phyloP scores from a whole-genome alignment of 1,140 invertebrate species.

The Eurosta solidaginis region DNA sequence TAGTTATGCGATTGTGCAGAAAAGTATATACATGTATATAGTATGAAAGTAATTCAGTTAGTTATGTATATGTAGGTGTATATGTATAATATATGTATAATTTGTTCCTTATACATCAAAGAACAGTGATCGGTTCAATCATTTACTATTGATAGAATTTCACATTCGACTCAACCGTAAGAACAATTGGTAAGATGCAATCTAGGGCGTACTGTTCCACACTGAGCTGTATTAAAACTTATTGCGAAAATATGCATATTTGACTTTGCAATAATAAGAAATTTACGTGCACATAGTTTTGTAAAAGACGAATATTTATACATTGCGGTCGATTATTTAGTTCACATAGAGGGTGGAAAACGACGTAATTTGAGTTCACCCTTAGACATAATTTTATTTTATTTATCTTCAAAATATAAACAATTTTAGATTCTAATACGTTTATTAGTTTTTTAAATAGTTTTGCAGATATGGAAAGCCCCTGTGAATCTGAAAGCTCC shows the following conservation, averaged over 20 bases:
- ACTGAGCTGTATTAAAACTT: too few species aligned
- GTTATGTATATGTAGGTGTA: neutral
- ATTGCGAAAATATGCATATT: neutral
- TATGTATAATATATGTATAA: neutral
- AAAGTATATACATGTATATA: neutral
- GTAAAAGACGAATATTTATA: neutral
- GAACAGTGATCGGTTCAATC: too few species aligned
- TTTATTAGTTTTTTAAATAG: neutral
- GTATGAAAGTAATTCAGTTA: neutral
- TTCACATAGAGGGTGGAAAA: too few species aligned
- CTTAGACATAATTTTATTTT: neutral
- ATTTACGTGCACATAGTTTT: neutral
- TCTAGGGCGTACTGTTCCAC: too few species aligned
- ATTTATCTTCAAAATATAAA: neutral
- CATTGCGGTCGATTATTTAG: too few species aligned
- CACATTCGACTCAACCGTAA: too few species aligned
- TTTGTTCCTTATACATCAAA: too few species aligned
- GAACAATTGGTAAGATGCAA: too few species aligned
- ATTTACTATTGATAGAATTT: too few species aligned
- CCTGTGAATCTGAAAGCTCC: slow-evolving; percentile 83
- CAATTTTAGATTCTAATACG: neutral
- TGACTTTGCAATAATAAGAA: neutral
- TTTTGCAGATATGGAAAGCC: slow-evolving; percentile 52
- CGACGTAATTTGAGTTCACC: neutral
- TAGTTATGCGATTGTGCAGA: too few species aligned